Evolutionary conservation across 2,113 vertebrate genomes (phyloP).

Genomic region (Tupaia chinensis): DNA sequence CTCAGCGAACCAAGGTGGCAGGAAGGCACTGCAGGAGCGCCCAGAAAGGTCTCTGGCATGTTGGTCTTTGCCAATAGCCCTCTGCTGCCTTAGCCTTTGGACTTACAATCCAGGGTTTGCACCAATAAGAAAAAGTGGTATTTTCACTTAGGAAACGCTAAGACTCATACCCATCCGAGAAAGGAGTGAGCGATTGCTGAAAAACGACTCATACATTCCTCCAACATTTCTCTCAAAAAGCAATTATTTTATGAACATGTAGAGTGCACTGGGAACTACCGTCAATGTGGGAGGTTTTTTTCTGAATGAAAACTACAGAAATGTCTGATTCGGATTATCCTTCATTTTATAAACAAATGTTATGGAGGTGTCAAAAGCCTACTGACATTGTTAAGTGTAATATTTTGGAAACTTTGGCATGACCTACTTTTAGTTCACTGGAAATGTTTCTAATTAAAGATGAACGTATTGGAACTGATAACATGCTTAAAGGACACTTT

Average conservation of each 20-base stretch:
- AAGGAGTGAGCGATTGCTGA: constrained; percentile 64
- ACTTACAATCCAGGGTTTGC: constrained; percentile 41
- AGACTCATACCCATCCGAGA: constrained; percentile 51
- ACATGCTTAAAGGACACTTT: constrained; percentile 38
- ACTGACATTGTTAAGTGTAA: constrained; percentile 9
- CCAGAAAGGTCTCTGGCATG: constrained; percentile 16
- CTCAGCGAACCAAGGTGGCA: constrained; percentile 42
- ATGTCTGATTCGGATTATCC: neutral
- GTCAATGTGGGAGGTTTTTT: constrained; percentile 54
- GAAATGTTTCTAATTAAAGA: constrained; percentile 63
- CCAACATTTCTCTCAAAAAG: constrained; percentile 55
- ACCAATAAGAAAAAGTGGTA: constrained; percentile 26
- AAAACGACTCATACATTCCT: constrained; percentile 46
- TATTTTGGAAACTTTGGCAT: constrained; percentile 74
- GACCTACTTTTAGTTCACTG: constrained; percentile 68
- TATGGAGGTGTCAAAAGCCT: constrained; percentile 1
- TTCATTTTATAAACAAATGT: constrained; percentile 12
- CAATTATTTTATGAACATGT: neutral
- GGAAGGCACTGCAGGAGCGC: constrained; percentile 68
- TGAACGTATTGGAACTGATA: constrained; percentile 54
- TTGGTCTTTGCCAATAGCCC: neutral
- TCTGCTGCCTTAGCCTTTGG: neutral
- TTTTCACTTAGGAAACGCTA: constrained; percentile 52
- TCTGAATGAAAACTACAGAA: constrained; percentile 40
- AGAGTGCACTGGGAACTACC: neutral